Evolutionary conservation across 2,797 vertebrate genomes (phyloP).

Genomic region (Heterohyrax brucei): DNA sequence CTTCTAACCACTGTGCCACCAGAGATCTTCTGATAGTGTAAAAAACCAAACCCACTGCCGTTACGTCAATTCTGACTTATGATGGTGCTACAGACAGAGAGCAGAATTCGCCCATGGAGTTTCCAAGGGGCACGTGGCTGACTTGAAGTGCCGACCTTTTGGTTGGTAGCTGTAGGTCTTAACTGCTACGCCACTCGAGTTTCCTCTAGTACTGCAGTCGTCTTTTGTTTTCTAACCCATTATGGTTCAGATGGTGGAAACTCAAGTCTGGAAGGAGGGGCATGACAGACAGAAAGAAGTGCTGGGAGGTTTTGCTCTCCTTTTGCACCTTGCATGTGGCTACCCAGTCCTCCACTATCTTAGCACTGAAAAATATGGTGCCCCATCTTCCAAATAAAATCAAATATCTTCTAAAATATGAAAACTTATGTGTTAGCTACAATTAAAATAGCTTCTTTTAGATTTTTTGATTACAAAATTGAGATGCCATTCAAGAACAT

Average conservation of each 20-base stretch:
- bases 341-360: neutral
- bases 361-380: constrained; percentile 19
- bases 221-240: constrained; percentile 11
- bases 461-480: constrained; percentile 26
- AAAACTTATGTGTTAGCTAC: neutral
- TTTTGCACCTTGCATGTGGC: neutral
- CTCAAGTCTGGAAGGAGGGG: neutral
- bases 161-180: too few relatives aligned
- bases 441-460: constrained; percentile 23
- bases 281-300: neutral
- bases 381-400: neutral
- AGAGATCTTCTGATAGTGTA: neutral
- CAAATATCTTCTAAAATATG: constrained; percentile 19
- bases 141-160: neutral
- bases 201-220: neutral
- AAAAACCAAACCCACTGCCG: neutral
- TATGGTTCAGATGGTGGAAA: neutral
- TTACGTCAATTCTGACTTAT: neutral
- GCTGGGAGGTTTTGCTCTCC: neutral
- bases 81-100: neutral
- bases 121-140: neutral
- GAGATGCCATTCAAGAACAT: constrained; percentile 27
- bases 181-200: too few relatives aligned
- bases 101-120: too few relatives aligned
- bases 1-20: too few relatives aligned